Evolutionary conservation across 2,113 vertebrate species (phyloP).

Genomic region (Apodemus sylvaticus): DNA sequence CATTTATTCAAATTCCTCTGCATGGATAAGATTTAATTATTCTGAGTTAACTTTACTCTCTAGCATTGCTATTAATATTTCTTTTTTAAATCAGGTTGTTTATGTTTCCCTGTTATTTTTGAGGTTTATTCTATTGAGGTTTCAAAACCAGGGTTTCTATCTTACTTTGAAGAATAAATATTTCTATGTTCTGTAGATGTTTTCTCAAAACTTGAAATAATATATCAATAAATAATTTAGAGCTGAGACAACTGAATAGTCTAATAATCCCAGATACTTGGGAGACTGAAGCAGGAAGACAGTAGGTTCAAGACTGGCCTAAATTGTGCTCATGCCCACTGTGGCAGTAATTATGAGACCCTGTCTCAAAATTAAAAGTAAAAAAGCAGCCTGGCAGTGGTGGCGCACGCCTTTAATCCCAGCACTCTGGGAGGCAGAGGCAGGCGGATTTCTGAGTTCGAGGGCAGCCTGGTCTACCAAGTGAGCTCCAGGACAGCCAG

Average conservation of each 20-base stretch:
- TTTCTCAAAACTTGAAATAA: slow-evolving; percentile 34
- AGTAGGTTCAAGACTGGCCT: neutral
- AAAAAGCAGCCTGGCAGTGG: no score
- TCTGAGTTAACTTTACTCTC: neutral
- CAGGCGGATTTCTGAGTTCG: no score
- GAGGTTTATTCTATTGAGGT: neutral
- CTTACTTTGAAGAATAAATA: slow-evolving; percentile 11
- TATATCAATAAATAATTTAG: neutral
- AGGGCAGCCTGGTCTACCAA: no score
- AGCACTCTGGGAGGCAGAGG: no score
- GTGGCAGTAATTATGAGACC: neutral
- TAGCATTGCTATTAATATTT: slow-evolving; percentile 6
- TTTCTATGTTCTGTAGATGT: neutral
- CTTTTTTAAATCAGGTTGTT: neutral
- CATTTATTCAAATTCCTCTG: neutral
- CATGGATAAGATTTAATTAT: slow-evolving; percentile 1
- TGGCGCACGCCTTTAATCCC: no score
- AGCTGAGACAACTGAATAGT: neutral
- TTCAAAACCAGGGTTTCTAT: neutral
- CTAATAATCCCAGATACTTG: neutral
- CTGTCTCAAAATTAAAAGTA: neutral
- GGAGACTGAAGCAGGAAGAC: neutral
- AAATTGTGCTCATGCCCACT: neutral
- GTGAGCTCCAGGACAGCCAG: no score
- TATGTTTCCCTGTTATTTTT: neutral